phyloP scores from a whole-genome alignment of 2,888 invertebrate species.

The Drosophila hawaiiensis region DNA sequence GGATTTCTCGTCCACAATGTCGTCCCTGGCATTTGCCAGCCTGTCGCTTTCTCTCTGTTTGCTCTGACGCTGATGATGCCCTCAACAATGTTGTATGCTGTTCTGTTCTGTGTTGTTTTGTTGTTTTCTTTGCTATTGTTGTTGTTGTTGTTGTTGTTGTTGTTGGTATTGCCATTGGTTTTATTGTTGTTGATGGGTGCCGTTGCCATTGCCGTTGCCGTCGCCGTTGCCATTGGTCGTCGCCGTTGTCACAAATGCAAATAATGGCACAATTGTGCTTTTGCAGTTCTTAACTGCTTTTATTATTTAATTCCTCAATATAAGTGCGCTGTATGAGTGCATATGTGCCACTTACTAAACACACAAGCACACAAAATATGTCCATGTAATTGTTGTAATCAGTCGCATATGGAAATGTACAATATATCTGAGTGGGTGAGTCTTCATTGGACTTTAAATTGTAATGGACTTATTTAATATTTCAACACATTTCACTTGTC shows the following conservation, averaged over 20 bases:
- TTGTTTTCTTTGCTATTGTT: conserved; percentile 18
- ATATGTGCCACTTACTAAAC: conserved; percentile 13
- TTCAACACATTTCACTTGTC: not conserved
- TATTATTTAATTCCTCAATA: conserved; percentile 78
- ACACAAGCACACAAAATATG: not conserved
- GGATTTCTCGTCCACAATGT: conserved; percentile 59
- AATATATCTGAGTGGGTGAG: not conserved
- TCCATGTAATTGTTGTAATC: conserved; percentile 10
- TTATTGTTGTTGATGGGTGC: conserved; percentile 18
- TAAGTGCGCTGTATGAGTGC: conserved; percentile 29
- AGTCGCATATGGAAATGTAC: conserved; percentile 3
- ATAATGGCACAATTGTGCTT: conserved; percentile 83
- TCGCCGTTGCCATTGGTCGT: conserved; percentile 35
- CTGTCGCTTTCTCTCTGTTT: conserved; percentile 53
- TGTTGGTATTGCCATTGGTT: conserved; percentile 27
- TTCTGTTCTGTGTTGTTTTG: conserved; percentile 32
- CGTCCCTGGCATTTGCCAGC: conserved; percentile 30
- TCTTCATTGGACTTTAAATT: not conserved
- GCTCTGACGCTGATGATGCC: conserved; percentile 65
- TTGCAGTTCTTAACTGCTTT: conserved; percentile 71
- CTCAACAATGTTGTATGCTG: conserved; percentile 60
- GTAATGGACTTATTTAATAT: not conserved
- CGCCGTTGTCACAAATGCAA: conserved; percentile 83
- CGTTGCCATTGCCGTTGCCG: conserved; percentile 46
- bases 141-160: conserved; percentile 20